Evolutionary conservation across 2,888 invertebrate genomes (phyloP), one percentile per base, ranked within the genome.

Genomic region (Phortica okadai): DNA sequence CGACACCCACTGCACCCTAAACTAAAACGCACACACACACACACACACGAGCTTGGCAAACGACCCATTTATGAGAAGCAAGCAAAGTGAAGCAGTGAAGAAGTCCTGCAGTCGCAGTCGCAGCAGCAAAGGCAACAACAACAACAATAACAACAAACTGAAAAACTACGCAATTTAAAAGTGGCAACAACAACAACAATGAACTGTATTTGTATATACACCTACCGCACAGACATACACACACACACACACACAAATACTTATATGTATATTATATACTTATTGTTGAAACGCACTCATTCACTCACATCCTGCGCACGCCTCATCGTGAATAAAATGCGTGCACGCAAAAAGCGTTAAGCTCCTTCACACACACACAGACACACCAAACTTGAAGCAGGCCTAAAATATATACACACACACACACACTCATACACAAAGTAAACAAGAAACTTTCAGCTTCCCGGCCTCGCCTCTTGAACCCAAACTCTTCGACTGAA

Each of bases 101-200:
- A 77, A 76, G 74, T 80, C 77, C 78, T 77, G 81, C 84, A 50
- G 50, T 14, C 50, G 50, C 50, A 50, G 62, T 62, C 62, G 21
- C 69, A 54, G 42, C 73, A 41, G 75, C 64, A 45, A 41, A 42
- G 42, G 66, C 62, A 77, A 67, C 70, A 79, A 67, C 77, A 78
- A 62, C 76, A 75, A 73, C 75, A 79, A 79, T 75, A 25, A 14
- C 64, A 44, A 41, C 54, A 44, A 72, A 74, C 42, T 82, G 80
- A 74, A 81, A 81, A 82, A 82, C 82, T 83, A 80, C 81, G 83
- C 82, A 82, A 80, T 82, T 81, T 80, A 75, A 75, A 67, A 77
- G 75, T 70, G 66, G 73, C 62, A 77, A 67, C 70, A 79, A 67
- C 77, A 78, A 62, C 76, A 75, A 73, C 75, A 79, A 79, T 76